Evolutionary conservation across 1,140 invertebrate genomes (phyloP), one percentile per base, ranked within the genome.

Genomic region (Odontomachus brunneus): DNA sequence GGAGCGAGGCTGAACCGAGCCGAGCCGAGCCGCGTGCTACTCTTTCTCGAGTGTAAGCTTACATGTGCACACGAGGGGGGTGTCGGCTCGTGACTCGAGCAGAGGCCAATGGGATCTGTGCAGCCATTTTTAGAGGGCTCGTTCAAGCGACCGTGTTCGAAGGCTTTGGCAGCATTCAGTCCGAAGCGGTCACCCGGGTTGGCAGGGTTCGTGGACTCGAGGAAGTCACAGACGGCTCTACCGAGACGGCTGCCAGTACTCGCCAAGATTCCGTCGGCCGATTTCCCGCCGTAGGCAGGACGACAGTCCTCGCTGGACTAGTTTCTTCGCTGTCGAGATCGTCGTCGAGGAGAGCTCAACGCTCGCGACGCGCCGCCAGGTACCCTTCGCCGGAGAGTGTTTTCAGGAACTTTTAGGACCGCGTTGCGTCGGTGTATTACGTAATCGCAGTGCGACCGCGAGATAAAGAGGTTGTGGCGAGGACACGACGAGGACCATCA

Each of bases 41-140:
- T 51, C 73, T 44, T 22, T 55, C 84, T 88, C 90, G 93, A 94
- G 93, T 94, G 93, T 94, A 94, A 93, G 93, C 92, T 94, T 94
- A 94, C 93, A 93, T 91, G 81, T 89, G 81, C 80, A 74, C 65
- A 80, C 65, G 81, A 63, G 81, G 76, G 92, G 92, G 89, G 88
- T 92, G 86, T 87, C 90, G 87, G 85, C 89, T 90, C 85, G 66
- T 78, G 29, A 78, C 63, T 78, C 63, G 83, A 85, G 92, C 90
- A 90, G 90, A 93, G 92, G 92, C 92, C 92, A 94, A 93, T 93
- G 92, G 92, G 92, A 93, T 92, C 91, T 89, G 90, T 88, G 92
- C 91, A 91, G 93, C 93, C 93, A 94, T 94, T 93, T 93, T 93
- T 94, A 93, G 93, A 93, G 92, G 93, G 92, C 91, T 94, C 89